Conservation (phyloP, 2,888 invertebrate genomes). For the Sialis fuliginosa region DNA sequence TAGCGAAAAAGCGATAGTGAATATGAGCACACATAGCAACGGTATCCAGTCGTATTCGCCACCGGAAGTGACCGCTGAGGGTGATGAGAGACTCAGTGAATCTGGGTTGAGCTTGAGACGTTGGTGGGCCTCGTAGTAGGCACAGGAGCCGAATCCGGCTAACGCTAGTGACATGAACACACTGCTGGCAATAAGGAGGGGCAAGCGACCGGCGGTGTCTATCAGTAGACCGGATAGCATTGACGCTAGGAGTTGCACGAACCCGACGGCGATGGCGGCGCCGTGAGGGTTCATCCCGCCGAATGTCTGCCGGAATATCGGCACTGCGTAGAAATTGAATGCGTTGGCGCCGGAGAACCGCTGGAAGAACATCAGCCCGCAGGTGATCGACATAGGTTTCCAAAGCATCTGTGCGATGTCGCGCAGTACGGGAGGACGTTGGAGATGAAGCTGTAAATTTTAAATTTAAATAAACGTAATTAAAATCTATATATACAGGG, state of each 20-base stretch:
- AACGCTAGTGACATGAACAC: constrained; percentile 74
- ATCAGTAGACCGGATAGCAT: constrained; percentile 65
- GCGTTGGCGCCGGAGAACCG: constrained; percentile 70
- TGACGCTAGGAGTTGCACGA: constrained; percentile 72
- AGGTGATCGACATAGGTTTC: constrained; percentile 64
- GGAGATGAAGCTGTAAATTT: constrained; percentile 3
- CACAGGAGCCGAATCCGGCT: constrained; percentile 69
- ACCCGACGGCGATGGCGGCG: constrained; percentile 70
- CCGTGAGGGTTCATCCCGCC: constrained; percentile 66
- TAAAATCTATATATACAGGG: no score
- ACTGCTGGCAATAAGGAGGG: constrained; percentile 67
- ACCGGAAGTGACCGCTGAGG: neutral
- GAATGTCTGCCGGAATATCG: constrained; percentile 71
- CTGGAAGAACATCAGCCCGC: constrained; percentile 80
- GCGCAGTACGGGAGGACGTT: constrained; percentile 4
- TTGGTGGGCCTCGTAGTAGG: constrained; percentile 51
- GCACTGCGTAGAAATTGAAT: constrained; percentile 71
- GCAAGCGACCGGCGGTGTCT: constrained; percentile 70
- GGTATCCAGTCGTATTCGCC: constrained; percentile 57
- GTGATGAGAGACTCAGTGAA: constrained; percentile 8
- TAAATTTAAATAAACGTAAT: neutral
- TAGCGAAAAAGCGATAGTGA: constrained; percentile 71
- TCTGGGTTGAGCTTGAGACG: constrained; percentile 10
- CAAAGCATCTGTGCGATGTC: constrained; percentile 25
- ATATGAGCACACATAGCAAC: constrained; percentile 61